These are phyloP conservation scores for Polydrusus cervinus DNA, from an alignment of 2,888 invertebrate species.

Conservation along the genomic window DNA sequence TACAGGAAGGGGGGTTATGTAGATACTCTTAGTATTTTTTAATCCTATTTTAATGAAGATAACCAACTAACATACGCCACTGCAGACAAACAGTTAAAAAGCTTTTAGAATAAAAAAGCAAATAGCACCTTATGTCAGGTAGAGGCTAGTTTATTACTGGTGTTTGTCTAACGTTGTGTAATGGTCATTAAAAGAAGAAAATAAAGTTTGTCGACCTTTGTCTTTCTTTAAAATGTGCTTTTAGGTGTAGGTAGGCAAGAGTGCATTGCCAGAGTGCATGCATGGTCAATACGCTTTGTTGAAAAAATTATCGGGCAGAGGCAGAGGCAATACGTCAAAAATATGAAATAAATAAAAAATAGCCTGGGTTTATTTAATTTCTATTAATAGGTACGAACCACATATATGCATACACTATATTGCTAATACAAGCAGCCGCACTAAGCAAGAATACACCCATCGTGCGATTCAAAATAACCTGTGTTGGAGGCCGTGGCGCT, in stretches of 20 bases:
- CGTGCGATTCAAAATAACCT: too few relatives aligned
- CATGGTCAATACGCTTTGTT: slow-evolving; percentile 1
- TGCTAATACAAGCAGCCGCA: too few relatives aligned
- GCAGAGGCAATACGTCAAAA: too few relatives aligned
- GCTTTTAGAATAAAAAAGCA: slow-evolving; percentile 31
- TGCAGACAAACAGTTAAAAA: slow-evolving; percentile 28
- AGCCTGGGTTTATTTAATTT: not conserved
- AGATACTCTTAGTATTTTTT: too few relatives aligned
- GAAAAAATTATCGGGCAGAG: too few relatives aligned
- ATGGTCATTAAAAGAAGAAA: slow-evolving; percentile 50
- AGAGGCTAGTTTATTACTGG: slow-evolving; percentile 37
- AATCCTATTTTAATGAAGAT: too few relatives aligned
- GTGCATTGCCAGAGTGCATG: slow-evolving; percentile 14
- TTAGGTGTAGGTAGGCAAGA: slow-evolving; percentile 13
- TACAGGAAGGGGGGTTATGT: too few relatives aligned
- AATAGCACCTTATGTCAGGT: slow-evolving; percentile 39
- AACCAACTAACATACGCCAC: not conserved
- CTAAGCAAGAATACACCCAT: too few relatives aligned
- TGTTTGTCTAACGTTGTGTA: slow-evolving; percentile 51
- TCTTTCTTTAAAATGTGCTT: slow-evolving; percentile 1
- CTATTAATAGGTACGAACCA: too few relatives aligned
- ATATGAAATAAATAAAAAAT: too few relatives aligned
- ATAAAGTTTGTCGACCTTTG: slow-evolving; percentile 52
- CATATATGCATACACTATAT: too few relatives aligned
- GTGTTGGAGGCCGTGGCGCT: too few relatives aligned